Evolutionary conservation across 1,140 invertebrate genomes (phyloP).

Genomic region (Choristoneura fumiferana): DNA sequence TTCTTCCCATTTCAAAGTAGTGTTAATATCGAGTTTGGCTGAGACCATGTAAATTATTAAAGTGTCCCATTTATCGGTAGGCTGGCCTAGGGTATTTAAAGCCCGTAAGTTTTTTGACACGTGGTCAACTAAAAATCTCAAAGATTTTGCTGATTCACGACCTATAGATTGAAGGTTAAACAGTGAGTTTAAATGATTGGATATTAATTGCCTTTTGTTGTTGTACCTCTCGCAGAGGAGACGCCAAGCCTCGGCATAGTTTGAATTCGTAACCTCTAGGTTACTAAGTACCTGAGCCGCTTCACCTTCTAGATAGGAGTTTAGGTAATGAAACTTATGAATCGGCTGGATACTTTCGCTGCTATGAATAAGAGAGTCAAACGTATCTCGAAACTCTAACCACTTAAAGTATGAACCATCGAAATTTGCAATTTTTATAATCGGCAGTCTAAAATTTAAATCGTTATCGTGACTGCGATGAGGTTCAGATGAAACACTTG

Average conservation of each 20-base stretch:
- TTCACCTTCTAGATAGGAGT: constrained; percentile 36
- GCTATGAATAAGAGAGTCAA: constrained; percentile 42
- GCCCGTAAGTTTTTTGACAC: constrained; percentile 20
- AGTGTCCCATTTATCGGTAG: too few relatives aligned
- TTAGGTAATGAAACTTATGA: constrained; percentile 48
- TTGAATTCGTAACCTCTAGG: constrained; percentile 35
- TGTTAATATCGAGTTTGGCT: constrained; percentile 40
- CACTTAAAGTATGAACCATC: constrained; percentile 38
- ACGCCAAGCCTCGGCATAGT: constrained; percentile 47
- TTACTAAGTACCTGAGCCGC: constrained; percentile 35
- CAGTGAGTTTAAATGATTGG: constrained; percentile 13
- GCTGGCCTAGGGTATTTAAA: constrained; percentile 19
- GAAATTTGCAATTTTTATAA: constrained; percentile 37
- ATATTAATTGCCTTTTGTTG: constrained; percentile 35
- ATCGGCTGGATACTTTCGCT: constrained; percentile 29
- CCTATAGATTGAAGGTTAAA: not conserved
- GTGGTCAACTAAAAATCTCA: constrained; percentile 1
- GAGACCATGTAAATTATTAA: constrained; percentile 28
- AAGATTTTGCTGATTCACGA: constrained; percentile 12
- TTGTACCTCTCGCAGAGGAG: constrained; percentile 42
- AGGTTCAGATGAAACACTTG: too few relatives aligned
- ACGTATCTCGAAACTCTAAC: too few relatives aligned
- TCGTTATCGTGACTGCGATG: too few relatives aligned
- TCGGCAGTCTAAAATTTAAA: constrained; percentile 31
- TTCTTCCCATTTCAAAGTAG: constrained; percentile 37